Evolutionary conservation across 2,797 vertebrate genomes (phyloP).

Genomic region (Craterocephalus amniculus): DNA sequence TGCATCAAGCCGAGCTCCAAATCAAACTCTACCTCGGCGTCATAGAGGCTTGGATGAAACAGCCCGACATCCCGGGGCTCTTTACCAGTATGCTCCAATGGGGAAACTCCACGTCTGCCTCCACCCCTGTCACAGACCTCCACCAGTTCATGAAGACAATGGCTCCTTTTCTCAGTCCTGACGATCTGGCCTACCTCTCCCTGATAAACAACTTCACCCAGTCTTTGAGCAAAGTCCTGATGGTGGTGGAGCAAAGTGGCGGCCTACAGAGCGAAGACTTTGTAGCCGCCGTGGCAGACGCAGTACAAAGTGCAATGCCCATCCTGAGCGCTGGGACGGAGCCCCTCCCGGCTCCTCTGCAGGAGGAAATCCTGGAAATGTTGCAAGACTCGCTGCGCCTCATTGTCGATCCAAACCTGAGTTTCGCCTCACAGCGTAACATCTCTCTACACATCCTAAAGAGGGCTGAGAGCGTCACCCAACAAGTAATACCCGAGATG

Average conservation of each 20-base stretch:
- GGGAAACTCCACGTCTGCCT: conserved; percentile 60
- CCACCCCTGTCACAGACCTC: conserved; percentile 60
- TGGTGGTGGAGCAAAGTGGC: conserved; percentile 55
- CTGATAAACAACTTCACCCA: conserved; percentile 61
- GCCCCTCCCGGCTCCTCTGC: conserved; percentile 22
- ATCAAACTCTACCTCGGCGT: conserved; percentile 65
- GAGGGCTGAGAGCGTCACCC: conserved; percentile 53
- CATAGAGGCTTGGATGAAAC: conserved; percentile 70
- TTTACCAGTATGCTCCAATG: conserved; percentile 70
- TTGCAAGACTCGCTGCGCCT: conserved; percentile 63
- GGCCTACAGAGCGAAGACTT: conserved; percentile 73
- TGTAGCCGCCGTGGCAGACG: conserved; percentile 54
- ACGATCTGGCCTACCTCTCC: conserved; percentile 57
- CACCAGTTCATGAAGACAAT: conserved; percentile 61
- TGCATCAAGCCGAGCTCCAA: conserved; percentile 50
- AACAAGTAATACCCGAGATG: conserved; percentile 40
- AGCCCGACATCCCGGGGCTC: conserved; percentile 57
- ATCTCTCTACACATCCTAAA: conserved; percentile 60
- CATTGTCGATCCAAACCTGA: conserved; percentile 55
- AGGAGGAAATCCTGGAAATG: conserved; percentile 60
- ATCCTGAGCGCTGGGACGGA: conserved; percentile 6
- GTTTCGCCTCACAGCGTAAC: conserved; percentile 52
- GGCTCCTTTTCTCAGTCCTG: conserved; percentile 40
- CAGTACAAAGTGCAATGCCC: conserved; percentile 44
- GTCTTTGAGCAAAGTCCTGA: conserved; percentile 64